Percentiles rank a stretch among this genome's conserved stretches.
These are phyloP conservation scores for Helicorthomorpha holstii DNA, from an alignment of 1,140 invertebrate species.

Conservation along the genomic window DNA sequence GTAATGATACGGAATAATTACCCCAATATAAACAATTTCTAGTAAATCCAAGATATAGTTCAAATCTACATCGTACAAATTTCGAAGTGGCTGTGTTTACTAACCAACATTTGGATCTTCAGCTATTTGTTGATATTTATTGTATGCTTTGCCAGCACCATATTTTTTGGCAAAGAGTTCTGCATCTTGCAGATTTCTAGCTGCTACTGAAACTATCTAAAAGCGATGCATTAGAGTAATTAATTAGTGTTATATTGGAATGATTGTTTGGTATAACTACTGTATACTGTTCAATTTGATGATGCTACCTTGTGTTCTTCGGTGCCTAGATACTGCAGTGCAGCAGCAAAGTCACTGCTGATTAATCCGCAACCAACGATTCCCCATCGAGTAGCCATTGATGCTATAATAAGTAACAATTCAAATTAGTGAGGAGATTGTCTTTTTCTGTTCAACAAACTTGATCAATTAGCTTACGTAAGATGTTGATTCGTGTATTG, in stretches of 20 bases:
- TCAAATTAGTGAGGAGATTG: no score
- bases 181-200: slow-evolving; percentile 46
- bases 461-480: no score
- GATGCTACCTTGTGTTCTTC: not conserved
- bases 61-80: no score
- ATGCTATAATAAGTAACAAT: no score
- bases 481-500: no score
- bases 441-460: no score
- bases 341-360: not conserved
- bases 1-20: slow-evolving; percentile 49
- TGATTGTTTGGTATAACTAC: not conserved
- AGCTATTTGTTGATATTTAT: slow-evolving; percentile 55
- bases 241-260: no score
- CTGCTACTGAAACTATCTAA: slow-evolving; percentile 50
- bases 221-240: no score
- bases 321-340: not conserved
- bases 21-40: slow-evolving; percentile 65
- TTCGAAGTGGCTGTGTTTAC: no score
- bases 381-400: not conserved
- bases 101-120: slow-evolving; percentile 57
- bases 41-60: no score
- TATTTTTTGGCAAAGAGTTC: slow-evolving; percentile 53
- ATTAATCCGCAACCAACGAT: not conserved
- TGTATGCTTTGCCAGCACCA: slow-evolving; percentile 47
- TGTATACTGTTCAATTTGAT: not conserved